Base-by-base conservation (phyloP, 2,113 vertebrate species). In the Labeo catla region DNA sequence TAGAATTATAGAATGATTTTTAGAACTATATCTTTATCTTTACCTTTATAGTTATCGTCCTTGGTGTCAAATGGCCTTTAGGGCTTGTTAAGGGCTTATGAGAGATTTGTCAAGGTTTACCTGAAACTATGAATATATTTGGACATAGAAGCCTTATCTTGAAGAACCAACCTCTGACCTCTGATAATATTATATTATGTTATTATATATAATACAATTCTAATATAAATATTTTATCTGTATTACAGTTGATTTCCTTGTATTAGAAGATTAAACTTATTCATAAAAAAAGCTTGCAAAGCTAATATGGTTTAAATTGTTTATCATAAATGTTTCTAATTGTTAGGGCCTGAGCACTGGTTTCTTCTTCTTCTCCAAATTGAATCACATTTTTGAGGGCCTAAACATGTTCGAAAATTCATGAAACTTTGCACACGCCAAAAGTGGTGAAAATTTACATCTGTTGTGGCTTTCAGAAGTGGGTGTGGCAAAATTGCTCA, bases 41-140 rank as follows among this genome's bases (percentile, higher is more conserved):
- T 39, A 39, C 3, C 39, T 39, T 39, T 39, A 39, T 39, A 39
- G 39, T 39, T 39, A 39, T 39, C 2, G 5, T 5, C 39, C 2
- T 39, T 39, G 39, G 39, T 39, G 39, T 39, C 3, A 39, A 39
- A 39, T 2, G 39, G 39, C 39, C 39, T 39, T 39, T 39, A 89
- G 86, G 86, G 91, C 90, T 93, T 89, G 91, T 94, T 91, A 93
- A 90, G 89, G 86, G 92, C 93, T 95, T 94, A 94, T 86, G 23
- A 89, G 86, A 88, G 94, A 92, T 95, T 94, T 94, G 92, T 88
- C 66, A 86, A 91, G 89, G 89, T 93, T 93, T 89, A 91, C 93
- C 95, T 92, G 92, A 92, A 93, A 93, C 93, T 89, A n/a, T n/a
- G n/a, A n/a, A n/a, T 63, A 21, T 80, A 80, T 39, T 45, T 63